A percentile compares a stretch with the other conserved stretches of the same genome.
Evolutionary conservation across 1,140 invertebrate genomes (phyloP).

Genomic region (Heliconius nattereri): DNA sequence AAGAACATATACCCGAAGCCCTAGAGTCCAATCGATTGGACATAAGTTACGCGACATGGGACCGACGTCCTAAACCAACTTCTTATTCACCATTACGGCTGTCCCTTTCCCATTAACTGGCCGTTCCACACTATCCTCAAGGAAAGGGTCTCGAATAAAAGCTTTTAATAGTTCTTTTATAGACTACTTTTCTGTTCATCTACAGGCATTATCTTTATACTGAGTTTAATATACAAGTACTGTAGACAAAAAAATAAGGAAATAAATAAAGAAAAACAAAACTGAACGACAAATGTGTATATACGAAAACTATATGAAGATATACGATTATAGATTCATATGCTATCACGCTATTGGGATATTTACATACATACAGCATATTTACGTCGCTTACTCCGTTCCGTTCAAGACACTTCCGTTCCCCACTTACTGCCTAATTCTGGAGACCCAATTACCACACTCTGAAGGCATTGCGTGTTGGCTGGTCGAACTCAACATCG

Average conservation of each 20-base stretch:
- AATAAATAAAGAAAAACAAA: neutral
- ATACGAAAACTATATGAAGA: too few species aligned
- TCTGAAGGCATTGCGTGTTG: too few species aligned
- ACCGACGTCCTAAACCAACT: slow-evolving; percentile 22
- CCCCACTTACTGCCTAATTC: too few species aligned
- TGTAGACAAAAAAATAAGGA: neutral
- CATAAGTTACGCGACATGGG: slow-evolving; percentile 21
- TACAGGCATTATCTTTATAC: neutral
- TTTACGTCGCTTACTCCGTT: too few species aligned
- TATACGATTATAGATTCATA: too few species aligned
- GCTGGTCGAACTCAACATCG: too few species aligned
- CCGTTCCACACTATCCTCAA: slow-evolving; percentile 16
- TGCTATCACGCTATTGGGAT: too few species aligned
- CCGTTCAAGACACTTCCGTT: too few species aligned
- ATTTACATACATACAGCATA: too few species aligned
- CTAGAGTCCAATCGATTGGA: slow-evolving; percentile 16
- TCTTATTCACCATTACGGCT: slow-evolving; percentile 36
- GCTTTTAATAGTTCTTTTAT: slow-evolving; percentile 29
- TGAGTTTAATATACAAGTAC: neutral
- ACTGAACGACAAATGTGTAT: too few species aligned
- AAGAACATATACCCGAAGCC: neutral
- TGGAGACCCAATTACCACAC: too few species aligned
- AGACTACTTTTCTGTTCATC: slow-evolving; percentile 13
- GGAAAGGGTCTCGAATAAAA: slow-evolving; percentile 34
- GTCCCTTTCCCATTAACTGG: slow-evolving; percentile 32